Conservation (phyloP, 2,888 invertebrate species). For the Leptopilina myrica region DNA sequence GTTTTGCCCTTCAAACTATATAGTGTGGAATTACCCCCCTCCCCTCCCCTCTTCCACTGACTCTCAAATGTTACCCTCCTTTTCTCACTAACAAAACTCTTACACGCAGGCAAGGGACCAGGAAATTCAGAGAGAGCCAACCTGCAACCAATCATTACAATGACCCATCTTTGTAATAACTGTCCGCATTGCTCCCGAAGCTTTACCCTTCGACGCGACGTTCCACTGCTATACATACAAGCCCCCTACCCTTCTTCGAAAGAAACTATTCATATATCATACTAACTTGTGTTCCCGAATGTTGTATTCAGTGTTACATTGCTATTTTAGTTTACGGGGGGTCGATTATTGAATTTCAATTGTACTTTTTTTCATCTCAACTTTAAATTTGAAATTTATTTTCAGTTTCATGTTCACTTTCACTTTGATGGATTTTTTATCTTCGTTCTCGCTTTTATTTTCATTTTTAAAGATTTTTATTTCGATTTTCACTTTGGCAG, state of each 20-base stretch:
- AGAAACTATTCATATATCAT: constrained; percentile 22
- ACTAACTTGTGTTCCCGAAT: constrained; percentile 9
- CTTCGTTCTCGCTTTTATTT: no score
- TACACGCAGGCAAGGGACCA: constrained; percentile 40
- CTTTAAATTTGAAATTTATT: no score
- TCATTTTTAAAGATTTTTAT: no score
- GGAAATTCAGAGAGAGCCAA: background rate
- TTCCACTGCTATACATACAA: constrained; percentile 8
- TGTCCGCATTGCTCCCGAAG: constrained; percentile 32
- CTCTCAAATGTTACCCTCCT: background rate
- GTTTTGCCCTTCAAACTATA: constrained; percentile 45
- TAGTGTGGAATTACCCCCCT: constrained; percentile 51
- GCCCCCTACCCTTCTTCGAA: background rate
- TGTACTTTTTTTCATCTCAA: no score
- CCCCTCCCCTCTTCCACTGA: background rate
- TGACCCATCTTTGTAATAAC: constrained; percentile 45
- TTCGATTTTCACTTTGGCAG: no score
- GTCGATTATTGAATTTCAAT: no score
- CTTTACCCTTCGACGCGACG: constrained; percentile 27
- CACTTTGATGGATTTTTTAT: no score
- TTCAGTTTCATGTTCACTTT: no score
- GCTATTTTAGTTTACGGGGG: background rate
- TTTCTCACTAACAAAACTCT: background rate
- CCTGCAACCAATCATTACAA: constrained; percentile 54
- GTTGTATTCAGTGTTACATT: background rate